phyloP scores from a whole-genome alignment of 2,888 invertebrate species.

The Protodeltote pygarga region DNA sequence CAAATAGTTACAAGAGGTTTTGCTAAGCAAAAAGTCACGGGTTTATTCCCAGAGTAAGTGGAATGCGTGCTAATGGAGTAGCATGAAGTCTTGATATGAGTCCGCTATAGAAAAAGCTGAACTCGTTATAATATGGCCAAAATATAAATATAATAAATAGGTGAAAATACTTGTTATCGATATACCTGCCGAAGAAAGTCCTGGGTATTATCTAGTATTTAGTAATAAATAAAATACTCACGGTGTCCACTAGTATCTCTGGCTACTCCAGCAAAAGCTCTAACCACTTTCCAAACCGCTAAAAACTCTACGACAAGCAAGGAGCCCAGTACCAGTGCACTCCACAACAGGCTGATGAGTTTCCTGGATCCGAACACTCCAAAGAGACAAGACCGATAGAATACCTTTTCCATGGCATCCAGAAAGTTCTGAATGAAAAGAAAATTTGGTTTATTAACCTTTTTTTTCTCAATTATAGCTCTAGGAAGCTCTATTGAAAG shows the following conservation, averaged over 20 bases:
- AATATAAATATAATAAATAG: too few relatives aligned
- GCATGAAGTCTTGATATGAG: too few relatives aligned
- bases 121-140: too few relatives aligned
- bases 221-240: conserved; percentile 46
- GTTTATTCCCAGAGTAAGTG: too few relatives aligned
- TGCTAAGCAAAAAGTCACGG: too few relatives aligned
- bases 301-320: conserved; percentile 54
- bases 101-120: too few relatives aligned
- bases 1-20: too few relatives aligned
- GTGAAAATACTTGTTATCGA: too few relatives aligned
- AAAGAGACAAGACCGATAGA: conserved; percentile 59
- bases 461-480: too few relatives aligned
- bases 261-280: conserved; percentile 67
- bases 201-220: not conserved
- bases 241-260: conserved; percentile 60
- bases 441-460: too few relatives aligned
- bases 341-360: conserved; percentile 59
- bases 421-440: conserved; percentile 59
- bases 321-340: conserved; percentile 46
- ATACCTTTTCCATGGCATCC: conserved; percentile 56
- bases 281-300: conserved; percentile 69
- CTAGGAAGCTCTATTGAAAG: too few relatives aligned
- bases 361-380: conserved; percentile 59
- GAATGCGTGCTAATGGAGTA: too few relatives aligned
- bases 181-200: not conserved